A percentile compares a stretch with the other conserved stretches of the same genome.
Conservation (phyloP, 2,888 invertebrate genomes). For the Uloborus plumipes region DNA sequence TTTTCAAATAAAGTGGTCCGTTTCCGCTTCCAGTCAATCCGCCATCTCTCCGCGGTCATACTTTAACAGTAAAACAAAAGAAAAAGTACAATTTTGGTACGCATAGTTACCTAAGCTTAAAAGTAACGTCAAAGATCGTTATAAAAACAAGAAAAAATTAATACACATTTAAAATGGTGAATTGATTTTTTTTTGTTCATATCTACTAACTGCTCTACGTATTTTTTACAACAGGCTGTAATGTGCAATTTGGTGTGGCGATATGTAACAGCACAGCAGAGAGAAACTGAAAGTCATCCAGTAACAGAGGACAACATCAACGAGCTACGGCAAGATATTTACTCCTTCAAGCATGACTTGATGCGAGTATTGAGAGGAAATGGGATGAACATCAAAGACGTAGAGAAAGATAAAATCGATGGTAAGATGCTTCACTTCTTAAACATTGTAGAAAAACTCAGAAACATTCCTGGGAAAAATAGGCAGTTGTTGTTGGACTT, state of each 20-base stretch:
- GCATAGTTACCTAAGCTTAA: too few species aligned
- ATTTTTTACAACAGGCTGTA: constrained; percentile 79
- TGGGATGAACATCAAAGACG: constrained; percentile 84
- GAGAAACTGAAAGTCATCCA: constrained; percentile 93
- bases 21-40: too few species aligned
- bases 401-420: constrained; percentile 57
- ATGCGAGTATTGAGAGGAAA: constrained; percentile 96
- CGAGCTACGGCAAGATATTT: constrained; percentile 99
- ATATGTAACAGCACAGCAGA: constrained; percentile 95
- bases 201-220: background rate
- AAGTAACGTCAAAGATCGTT: too few species aligned
- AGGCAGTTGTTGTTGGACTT: too few species aligned
- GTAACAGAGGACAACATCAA: constrained; percentile 99
- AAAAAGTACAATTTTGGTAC: too few species aligned
- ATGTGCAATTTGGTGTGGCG: constrained; percentile 96
- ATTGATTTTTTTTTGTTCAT: background rate
- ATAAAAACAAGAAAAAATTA: too few species aligned
- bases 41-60: too few species aligned
- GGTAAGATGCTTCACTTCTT: constrained; percentile 24
- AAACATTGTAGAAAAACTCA: too few species aligned
- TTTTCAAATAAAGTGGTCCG: too few species aligned
- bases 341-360: constrained; percentile 96
- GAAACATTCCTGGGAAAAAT: too few species aligned
- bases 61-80: too few species aligned
- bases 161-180: too few species aligned